Evolutionary conservation across 2,113 vertebrate species (phyloP).

Genomic region (Clinocottus analis): DNA sequence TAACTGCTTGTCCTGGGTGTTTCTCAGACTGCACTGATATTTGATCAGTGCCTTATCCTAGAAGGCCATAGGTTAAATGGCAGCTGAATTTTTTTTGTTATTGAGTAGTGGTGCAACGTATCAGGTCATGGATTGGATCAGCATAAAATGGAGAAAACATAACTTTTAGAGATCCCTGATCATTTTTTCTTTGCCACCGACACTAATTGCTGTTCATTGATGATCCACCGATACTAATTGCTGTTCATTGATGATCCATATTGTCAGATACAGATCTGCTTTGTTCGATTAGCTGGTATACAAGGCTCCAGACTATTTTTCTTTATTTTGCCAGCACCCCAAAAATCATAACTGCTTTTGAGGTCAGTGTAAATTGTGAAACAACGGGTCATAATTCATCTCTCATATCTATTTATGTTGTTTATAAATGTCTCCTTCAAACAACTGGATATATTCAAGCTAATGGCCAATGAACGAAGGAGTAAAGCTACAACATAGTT

Average conservation of each 20-base stretch:
- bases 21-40: neutral
- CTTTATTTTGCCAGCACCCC: no score
- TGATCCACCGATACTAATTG: no score
- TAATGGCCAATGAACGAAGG: no score
- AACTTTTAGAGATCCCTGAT: neutral
- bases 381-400: no score
- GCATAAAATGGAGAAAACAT: neutral
- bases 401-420: no score
- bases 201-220: neutral
- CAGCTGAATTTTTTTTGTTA: neutral
- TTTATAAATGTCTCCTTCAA: no score
- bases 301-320: no score
- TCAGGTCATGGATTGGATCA: no score
- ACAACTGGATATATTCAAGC: no score
- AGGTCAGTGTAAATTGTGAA: no score
- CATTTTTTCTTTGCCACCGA: neutral
- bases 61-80: constrained; percentile 7
- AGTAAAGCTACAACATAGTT: neutral
- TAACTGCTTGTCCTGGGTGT: neutral
- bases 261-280: neutral
- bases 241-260: neutral
- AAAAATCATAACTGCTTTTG: no score
- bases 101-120: neutral
- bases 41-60: neutral
- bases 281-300: neutral